phyloP scores from a whole-genome alignment of 1,140 invertebrate species.

The Aphis craccivora region DNA sequence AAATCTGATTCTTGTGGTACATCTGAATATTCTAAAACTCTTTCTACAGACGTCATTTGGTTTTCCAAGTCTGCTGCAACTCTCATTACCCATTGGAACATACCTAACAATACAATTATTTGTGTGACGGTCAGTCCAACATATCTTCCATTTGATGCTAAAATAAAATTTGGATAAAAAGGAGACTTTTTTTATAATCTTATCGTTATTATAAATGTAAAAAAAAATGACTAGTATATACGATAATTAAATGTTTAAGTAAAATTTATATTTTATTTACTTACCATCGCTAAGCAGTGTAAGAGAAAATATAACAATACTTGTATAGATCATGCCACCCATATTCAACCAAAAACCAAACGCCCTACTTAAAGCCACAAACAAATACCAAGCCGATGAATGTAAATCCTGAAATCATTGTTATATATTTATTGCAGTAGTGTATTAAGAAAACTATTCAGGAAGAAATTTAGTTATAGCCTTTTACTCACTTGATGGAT shows the following conservation, averaged over 20 bases:
- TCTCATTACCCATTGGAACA: conserved; percentile 84
- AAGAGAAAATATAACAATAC: conserved; percentile 76
- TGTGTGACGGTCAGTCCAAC: conserved; percentile 90
- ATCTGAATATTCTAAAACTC: conserved; percentile 77
- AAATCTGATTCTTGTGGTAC: conserved; percentile 70
- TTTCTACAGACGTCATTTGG: conserved; percentile 84
- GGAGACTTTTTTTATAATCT: no score
- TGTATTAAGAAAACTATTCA: neutral
- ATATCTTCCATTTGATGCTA: conserved; percentile 67
- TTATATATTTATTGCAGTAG: neutral
- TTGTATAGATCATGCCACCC: conserved; percentile 76
- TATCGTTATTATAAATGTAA: no score
- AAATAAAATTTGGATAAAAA: no score
- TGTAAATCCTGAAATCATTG: conserved; percentile 67
- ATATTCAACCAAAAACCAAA: conserved; percentile 85
- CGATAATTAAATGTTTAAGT: neutral
- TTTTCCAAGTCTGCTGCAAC: conserved; percentile 77
- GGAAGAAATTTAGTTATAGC: neutral
- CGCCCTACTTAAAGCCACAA: conserved; percentile 79
- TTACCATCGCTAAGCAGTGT: conserved; percentile 66
- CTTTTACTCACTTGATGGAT: conserved; percentile 70
- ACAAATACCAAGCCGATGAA: conserved; percentile 76
- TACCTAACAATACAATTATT: conserved; percentile 78
- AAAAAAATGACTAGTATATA: neutral
- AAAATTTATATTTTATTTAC: conserved; percentile 50